Conservation (phyloP, 2,888 invertebrate species). For the Pristionchus mayeri region DNA sequence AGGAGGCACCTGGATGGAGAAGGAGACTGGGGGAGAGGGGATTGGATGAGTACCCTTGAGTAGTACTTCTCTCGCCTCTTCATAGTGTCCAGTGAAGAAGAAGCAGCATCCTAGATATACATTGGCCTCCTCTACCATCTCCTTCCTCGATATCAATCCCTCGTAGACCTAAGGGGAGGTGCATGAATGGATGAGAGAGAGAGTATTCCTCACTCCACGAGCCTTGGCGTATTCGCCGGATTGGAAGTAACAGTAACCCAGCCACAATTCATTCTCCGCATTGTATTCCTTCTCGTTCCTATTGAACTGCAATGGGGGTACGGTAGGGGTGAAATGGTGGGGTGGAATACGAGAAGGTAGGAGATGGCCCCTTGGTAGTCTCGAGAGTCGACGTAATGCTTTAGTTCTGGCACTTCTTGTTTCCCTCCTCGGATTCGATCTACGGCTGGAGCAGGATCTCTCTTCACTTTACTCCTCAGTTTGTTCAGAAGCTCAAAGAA, state of each 20-base stretch:
- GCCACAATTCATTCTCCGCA: conserved; percentile 84
- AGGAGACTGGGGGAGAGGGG: not conserved
- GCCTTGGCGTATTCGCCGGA: conserved; percentile 83
- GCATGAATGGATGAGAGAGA: not conserved
- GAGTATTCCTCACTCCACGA: conserved; percentile 81
- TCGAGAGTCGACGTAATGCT: conserved; percentile 89
- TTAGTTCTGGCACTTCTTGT: conserved; percentile 83
- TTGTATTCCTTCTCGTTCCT: conserved; percentile 79
- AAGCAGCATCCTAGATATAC: conserved; percentile 93
- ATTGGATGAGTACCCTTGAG: conserved; percentile 76
- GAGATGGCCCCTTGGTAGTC: conserved; percentile 96
- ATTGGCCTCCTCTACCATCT: conserved; percentile 77
- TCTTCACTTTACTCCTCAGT: conserved; percentile 26
- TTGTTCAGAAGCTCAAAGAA: conserved; percentile 46
- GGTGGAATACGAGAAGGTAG: conserved; percentile 85
- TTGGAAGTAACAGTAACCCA: conserved; percentile 95
- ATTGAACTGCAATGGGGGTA: conserved; percentile 79
- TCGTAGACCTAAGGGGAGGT: conserved; percentile 39
- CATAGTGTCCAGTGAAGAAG: conserved; percentile 91
- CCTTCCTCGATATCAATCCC: conserved; percentile 19
- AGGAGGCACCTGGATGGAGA: conserved; percentile 77
- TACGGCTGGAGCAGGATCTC: not conserved
- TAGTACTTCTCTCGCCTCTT: conserved; percentile 82
- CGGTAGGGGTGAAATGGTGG: too few species aligned
- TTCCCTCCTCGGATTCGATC: conserved; percentile 51